Evolutionary conservation across 1,140 invertebrate species (phyloP).

Genomic region (Rhizoglyphus robini): DNA sequence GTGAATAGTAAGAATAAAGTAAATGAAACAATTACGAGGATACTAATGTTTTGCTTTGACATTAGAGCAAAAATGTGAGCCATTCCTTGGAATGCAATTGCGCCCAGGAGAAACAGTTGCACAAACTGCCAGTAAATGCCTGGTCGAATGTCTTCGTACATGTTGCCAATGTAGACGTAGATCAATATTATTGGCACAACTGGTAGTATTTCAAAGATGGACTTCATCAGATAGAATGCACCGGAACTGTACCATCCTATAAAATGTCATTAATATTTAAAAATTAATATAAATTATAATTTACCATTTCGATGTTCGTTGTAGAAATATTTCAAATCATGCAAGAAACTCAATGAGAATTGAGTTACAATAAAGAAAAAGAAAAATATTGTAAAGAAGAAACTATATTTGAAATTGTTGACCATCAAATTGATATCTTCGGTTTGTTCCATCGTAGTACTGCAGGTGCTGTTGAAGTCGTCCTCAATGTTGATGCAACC

Average conservation of each 20-base stretch:
- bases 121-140: not conserved
- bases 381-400: not conserved
- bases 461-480: not conserved
- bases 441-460: too few species aligned
- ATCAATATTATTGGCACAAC: not conserved
- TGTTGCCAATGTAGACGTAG: not conserved
- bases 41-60: not conserved
- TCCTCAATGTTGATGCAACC: not conserved
- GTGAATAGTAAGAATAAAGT: not conserved
- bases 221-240: not conserved
- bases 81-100: not conserved
- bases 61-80: not conserved
- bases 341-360: not conserved
- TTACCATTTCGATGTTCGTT: conserved; percentile 15
- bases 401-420: not conserved
- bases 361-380: not conserved
- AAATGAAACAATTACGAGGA: not conserved
- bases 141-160: not conserved
- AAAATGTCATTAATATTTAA: not conserved
- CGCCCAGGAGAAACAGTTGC: not conserved
- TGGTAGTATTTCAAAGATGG: not conserved
- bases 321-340: not conserved
- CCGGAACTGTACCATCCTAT: conserved; percentile 8
- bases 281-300: not conserved
- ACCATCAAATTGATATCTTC: not conserved